Percentiles rank a stretch among this genome's conserved stretches.
phyloP scores from a whole-genome alignment of 1,140 invertebrate genomes.

The Procambarus virginalis region DNA sequence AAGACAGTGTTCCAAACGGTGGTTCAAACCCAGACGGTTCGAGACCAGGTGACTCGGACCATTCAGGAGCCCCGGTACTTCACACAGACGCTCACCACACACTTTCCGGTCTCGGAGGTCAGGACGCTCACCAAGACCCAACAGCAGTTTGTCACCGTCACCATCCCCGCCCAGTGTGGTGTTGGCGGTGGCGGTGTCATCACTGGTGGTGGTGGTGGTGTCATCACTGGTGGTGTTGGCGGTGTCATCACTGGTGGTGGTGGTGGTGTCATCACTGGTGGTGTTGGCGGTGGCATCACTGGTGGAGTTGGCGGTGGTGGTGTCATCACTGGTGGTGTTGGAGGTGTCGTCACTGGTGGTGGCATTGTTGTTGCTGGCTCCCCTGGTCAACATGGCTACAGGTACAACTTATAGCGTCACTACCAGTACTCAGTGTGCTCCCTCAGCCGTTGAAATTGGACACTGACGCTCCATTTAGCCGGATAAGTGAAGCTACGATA shows the following conservation, averaged over 20 bases:
- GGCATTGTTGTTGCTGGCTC: neutral
- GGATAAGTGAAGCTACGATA: too few species aligned
- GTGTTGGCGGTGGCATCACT: neutral
- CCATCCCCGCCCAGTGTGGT: neutral
- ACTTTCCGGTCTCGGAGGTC: constrained; percentile 47
- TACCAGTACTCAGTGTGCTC: too few species aligned
- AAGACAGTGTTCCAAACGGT: constrained; percentile 56
- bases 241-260: neutral
- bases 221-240: neutral
- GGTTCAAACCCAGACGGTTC: constrained; percentile 24
- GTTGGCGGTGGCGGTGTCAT: neutral
- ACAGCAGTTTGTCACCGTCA: constrained; percentile 10
- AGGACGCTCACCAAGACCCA: constrained; percentile 1
- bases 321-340: neutral
- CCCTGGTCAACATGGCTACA: too few species aligned
- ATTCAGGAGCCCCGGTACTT: constrained; percentile 36
- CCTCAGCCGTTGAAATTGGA: too few species aligned
- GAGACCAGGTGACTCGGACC: constrained; percentile 37
- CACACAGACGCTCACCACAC: constrained; percentile 50
- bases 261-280: neutral
- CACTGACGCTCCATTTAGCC: too few species aligned
- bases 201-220: constrained; percentile 12
- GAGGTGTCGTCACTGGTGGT: neutral
- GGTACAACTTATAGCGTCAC: too few species aligned
- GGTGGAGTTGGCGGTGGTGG: neutral